These are phyloP conservation scores for Cabera pusaria DNA, from an alignment of 2,888 invertebrate genomes.

Conservation along the genomic window DNA sequence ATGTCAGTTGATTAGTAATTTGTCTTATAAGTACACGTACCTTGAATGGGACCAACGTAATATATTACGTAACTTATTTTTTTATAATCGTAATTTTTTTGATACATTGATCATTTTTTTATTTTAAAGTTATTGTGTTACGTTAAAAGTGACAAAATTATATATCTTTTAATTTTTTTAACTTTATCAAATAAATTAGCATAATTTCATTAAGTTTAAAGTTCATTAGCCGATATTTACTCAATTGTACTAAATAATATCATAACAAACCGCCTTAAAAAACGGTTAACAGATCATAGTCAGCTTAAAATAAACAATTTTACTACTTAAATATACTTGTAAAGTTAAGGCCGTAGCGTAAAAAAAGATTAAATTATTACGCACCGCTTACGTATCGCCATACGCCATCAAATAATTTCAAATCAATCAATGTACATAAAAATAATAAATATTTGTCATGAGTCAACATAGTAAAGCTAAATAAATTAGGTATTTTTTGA, in stretches of 20 bases:
- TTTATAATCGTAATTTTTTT: too few relatives aligned
- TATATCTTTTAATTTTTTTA: too few relatives aligned
- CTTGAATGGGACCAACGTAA: too few relatives aligned
- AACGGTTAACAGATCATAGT: slow-evolving; percentile 10
- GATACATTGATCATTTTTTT: too few relatives aligned
- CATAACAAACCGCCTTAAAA: slow-evolving; percentile 14
- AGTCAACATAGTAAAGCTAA: slow-evolving; percentile 67
- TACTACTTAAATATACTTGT: slow-evolving; percentile 29
- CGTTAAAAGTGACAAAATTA: too few relatives aligned
- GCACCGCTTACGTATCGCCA: slow-evolving; percentile 50
- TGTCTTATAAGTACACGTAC: too few relatives aligned
- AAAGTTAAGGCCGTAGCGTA: slow-evolving; percentile 6
- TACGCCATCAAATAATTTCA: slow-evolving; percentile 36
- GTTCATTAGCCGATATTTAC: background rate
- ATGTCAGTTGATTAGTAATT: too few relatives aligned
- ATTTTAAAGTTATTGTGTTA: too few relatives aligned
- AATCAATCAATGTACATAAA: slow-evolving; percentile 44
- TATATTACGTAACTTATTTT: too few relatives aligned
- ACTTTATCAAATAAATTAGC: too few relatives aligned
- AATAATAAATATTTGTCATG: slow-evolving; percentile 79
- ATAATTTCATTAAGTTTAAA: too few relatives aligned
- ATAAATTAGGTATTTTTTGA: slow-evolving; percentile 52
- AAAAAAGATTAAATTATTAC: slow-evolving; percentile 46
- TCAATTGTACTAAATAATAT: slow-evolving; percentile 15
- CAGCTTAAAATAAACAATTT: slow-evolving; percentile 27